Percentiles rank a stretch among this genome's conserved stretches.
phyloP scores from a whole-genome alignment of 2,797 vertebrate genomes.

The Anas georgica region DNA sequence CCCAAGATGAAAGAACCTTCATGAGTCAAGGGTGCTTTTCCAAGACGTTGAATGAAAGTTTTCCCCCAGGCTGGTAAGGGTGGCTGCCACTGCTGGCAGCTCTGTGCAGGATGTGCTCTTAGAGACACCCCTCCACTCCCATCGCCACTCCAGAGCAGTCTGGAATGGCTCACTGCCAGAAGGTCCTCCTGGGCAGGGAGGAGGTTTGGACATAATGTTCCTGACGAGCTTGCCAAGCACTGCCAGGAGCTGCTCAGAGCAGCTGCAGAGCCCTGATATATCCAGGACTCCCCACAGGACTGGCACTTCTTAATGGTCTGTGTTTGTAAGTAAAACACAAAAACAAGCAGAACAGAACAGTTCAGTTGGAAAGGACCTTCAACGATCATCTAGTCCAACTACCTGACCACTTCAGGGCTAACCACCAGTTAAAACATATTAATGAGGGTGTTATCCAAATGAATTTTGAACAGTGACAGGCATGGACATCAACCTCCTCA shows the following conservation, averaged over 20 bases:
- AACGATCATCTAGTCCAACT: not conserved
- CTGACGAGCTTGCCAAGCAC: not conserved
- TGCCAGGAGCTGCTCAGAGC: not conserved
- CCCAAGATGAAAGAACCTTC: not conserved
- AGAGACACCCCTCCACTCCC: not conserved
- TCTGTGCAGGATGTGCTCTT: not conserved
- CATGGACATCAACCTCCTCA: not conserved
- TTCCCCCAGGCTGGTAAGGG: not conserved
- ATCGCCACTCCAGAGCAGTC: not conserved
- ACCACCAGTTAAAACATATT: not conserved
- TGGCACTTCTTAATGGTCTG: not conserved
- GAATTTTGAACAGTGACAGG: not conserved
- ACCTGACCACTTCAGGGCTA: not conserved
- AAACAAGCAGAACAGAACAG: not conserved
- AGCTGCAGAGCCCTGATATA: not conserved
- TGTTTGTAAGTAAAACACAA: not conserved
- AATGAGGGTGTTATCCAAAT: not conserved
- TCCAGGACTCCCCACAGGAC: not conserved
- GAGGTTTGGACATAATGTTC: not conserved
- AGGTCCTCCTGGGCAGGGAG: not conserved
- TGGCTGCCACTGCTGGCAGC: not conserved
- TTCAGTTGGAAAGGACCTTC: not conserved
- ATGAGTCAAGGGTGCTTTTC: not conserved
- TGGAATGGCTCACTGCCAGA: not conserved
- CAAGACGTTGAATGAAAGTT: not conserved